Percentiles rank a stretch among this genome's conserved stretches.
Evolutionary conservation across 2,888 invertebrate species (phyloP).

Genomic region (Pseudococcus jackbeardsleyi): DNA sequence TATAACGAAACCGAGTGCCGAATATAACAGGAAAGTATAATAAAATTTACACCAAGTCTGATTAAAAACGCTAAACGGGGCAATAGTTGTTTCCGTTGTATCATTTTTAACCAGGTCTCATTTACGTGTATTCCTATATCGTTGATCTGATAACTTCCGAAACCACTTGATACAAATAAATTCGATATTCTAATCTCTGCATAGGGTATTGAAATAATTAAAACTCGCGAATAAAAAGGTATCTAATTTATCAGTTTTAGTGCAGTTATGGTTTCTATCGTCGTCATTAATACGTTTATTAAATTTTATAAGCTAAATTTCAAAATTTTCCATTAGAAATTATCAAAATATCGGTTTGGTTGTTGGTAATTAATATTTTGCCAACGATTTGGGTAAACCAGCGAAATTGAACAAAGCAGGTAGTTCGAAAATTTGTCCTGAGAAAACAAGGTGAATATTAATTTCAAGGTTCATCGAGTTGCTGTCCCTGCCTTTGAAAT

Average conservation of each 20-base stretch:
- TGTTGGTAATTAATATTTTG: neutral
- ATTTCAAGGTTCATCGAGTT: too few species aligned
- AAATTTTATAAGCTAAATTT: neutral
- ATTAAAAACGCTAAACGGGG: conserved; percentile 28
- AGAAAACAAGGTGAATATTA: too few species aligned
- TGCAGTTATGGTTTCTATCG: neutral
- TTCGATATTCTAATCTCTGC: neutral
- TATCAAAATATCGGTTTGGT: neutral
- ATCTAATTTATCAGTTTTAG: too few species aligned
- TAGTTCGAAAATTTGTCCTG: too few species aligned
- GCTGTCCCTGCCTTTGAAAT: too few species aligned
- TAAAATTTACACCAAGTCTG: conserved; percentile 12
- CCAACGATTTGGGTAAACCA: too few species aligned
- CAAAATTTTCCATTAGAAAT: neutral
- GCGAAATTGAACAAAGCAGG: too few species aligned
- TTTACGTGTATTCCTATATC: conserved; percentile 1
- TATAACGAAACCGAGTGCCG: conserved; percentile 6
- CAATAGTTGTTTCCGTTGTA: conserved; percentile 18
- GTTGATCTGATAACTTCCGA: conserved; percentile 22
- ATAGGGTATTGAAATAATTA: conserved; percentile 11
- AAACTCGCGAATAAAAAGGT: neutral
- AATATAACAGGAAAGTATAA: conserved; percentile 28
- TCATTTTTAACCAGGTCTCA: neutral
- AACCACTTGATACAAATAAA: neutral
- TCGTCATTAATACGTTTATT: neutral